phyloP scores from a whole-genome alignment of 30 jellyfish, hydroid and myxozoan species.

The Aurelia aurita region DNA sequence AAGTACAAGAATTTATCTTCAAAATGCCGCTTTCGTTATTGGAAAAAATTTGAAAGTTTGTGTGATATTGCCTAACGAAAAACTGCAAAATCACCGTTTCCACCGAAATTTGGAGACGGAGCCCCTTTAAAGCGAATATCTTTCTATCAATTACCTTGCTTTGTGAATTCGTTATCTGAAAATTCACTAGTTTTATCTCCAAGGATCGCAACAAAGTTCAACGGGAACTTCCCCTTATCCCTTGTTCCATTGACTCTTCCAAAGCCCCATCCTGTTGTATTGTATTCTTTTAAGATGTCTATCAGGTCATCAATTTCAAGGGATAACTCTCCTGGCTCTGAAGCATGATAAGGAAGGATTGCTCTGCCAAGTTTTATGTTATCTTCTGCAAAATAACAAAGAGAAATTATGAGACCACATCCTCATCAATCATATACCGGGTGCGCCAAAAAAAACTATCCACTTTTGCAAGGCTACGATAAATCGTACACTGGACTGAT shows the following conservation, averaged over 20 bases:
- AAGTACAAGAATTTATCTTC: too few relatives aligned
- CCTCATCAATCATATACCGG: not conserved
- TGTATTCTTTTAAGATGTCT: conserved; percentile 57
- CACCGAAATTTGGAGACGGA: too few relatives aligned
- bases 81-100: too few relatives aligned
- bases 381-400: conserved; percentile 46
- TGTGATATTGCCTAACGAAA: too few relatives aligned
- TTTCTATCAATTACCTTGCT: conserved; percentile 22
- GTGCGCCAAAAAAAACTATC: too few relatives aligned
- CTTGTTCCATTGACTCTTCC: conserved; percentile 57
- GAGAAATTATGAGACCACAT: not conserved
- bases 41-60: too few relatives aligned
- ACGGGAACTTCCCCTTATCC: conserved; percentile 76
- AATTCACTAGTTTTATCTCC: conserved; percentile 30
- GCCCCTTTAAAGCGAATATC: too few relatives aligned
- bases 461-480: too few relatives aligned
- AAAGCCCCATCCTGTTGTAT: conserved; percentile 80
- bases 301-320: conserved; percentile 66
- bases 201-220: conserved; percentile 72
- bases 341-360: conserved; percentile 78
- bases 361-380: conserved; percentile 59
- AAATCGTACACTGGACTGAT: too few relatives aligned
- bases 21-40: too few relatives aligned
- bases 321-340: conserved; percentile 75
- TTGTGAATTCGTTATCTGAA: conserved; percentile 34